Conservation (phyloP, 2,888 invertebrate species). For the Proisotoma minuta region DNA sequence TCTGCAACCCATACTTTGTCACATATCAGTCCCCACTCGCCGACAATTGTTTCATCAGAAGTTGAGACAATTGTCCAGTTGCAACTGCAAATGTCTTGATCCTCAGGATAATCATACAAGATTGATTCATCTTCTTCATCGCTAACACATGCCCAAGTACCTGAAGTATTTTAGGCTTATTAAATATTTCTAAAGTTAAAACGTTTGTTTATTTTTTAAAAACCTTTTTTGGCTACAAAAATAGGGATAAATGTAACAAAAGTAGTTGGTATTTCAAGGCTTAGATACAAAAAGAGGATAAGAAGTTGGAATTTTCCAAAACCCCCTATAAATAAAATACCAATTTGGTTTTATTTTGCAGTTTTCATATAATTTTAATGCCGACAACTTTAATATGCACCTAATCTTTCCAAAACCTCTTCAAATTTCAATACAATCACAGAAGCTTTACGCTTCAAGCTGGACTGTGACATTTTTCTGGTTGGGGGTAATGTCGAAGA, state of each 20-base stretch:
- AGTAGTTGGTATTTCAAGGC: neutral
- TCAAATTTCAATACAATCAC: neutral
- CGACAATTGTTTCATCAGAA: neutral
- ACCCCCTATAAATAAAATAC: neutral
- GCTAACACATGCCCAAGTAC: neutral
- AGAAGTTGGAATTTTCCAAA: neutral
- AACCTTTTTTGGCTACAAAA: neutral
- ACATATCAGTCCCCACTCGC: constrained; percentile 10
- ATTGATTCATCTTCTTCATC: neutral
- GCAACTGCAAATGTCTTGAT: neutral
- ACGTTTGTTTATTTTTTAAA: neutral
- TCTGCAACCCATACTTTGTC: constrained; percentile 23
- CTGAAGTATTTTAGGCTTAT: neutral
- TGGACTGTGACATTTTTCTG: too few relatives aligned
- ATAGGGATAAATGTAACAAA: neutral
- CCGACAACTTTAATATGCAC: neutral
- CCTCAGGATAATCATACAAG: too few relatives aligned
- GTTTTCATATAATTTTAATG: neutral
- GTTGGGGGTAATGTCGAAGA: too few relatives aligned
- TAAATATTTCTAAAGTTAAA: too few relatives aligned
- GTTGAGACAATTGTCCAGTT: neutral
- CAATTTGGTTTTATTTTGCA: too few relatives aligned
- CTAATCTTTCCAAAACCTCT: neutral
- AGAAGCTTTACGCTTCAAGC: neutral
- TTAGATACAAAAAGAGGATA: neutral